Percentiles rank a stretch among this genome's conserved stretches.
These are phyloP conservation scores for Xiphorhynchus elegans DNA, from an alignment of 2,113 vertebrate species.

Conservation along the genomic window DNA sequence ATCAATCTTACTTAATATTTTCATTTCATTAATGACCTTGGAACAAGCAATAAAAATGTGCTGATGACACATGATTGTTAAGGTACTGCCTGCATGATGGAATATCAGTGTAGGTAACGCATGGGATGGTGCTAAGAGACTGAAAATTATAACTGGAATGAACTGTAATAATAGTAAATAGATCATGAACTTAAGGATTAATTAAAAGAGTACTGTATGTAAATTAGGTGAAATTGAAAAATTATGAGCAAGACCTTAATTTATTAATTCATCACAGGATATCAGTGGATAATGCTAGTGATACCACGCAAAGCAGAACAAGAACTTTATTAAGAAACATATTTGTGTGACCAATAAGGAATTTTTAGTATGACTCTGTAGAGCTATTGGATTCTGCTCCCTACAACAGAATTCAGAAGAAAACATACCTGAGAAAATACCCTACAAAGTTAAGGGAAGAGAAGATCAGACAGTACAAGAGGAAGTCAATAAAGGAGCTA, in stretches of 20 bases:
- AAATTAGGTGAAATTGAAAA: not conserved
- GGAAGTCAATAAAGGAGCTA: not conserved
- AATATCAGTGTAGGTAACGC: not conserved
- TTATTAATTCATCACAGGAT: not conserved
- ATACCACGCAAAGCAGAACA: not conserved
- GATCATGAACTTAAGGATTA: not conserved
- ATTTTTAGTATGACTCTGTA: not conserved
- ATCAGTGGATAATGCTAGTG: not conserved
- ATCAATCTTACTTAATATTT: constrained; percentile 30
- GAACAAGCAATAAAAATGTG: constrained; percentile 23
- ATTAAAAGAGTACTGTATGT: not conserved
- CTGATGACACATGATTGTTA: not conserved
- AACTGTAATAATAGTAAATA: not conserved
- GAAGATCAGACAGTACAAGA: not conserved
- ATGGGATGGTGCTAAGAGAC: not conserved
- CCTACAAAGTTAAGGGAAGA: not conserved
- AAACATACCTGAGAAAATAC: not conserved
- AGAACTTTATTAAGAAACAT: not conserved
- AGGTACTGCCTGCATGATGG: not conserved
- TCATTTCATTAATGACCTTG: constrained; percentile 36
- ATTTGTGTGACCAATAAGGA: not conserved
- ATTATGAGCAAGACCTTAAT: not conserved
- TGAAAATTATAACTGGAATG: not conserved
- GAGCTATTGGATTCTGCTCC: not conserved
- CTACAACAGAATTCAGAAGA: not conserved